Evolutionary conservation across 2,888 invertebrate species (phyloP), one percentile per base, ranked within the genome.

Genomic region (Apotomis turbidana): DNA sequence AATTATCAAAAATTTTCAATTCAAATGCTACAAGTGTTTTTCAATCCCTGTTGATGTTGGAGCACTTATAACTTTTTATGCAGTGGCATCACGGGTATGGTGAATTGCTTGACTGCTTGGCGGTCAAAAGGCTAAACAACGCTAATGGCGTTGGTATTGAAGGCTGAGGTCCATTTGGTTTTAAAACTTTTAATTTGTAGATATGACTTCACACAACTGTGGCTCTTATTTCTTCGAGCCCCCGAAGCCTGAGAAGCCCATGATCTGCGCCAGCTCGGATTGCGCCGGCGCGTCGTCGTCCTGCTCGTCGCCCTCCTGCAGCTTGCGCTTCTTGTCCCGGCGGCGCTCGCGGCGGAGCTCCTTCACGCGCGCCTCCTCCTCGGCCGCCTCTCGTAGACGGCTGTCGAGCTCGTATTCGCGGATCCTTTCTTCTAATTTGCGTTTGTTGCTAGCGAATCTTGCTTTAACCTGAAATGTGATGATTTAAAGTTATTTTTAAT

Each of bases 241-340:
- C 6, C 97, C 97, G 91, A 99, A 99, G 0, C 98, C 98, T 6
- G 97, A 96, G 87, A 99, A 99, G 8, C 99, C 99, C 99, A 99
- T 99, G 75, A 99, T 96, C 78, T 97, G 96, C 13, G 97, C 97
- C 85, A 99, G 94, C 84, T 98, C 97, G 57, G 93, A 93, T 59
- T 95, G 95, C 8, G 94, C 95, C 0, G 95, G 94, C 0, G 93
- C 84, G 0, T 92, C 90, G 36, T 92, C 90, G 36, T 90, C 89
- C 0, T 79, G 77, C 0, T 92, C 93, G 9, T 91, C 86, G 10
- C 90, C 88, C 76, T 97, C 96, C 76, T 97, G 96, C 1, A 96
- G 94, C 90, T 97, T 97, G 80, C 98, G 95, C 85, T 98, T 98
- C 77, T 97, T 96, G 81, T 99, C 98, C 85, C 97, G 97, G 76